Conservation (phyloP, 2,797 vertebrate species). For the Notamacropus eugenii region DNA sequence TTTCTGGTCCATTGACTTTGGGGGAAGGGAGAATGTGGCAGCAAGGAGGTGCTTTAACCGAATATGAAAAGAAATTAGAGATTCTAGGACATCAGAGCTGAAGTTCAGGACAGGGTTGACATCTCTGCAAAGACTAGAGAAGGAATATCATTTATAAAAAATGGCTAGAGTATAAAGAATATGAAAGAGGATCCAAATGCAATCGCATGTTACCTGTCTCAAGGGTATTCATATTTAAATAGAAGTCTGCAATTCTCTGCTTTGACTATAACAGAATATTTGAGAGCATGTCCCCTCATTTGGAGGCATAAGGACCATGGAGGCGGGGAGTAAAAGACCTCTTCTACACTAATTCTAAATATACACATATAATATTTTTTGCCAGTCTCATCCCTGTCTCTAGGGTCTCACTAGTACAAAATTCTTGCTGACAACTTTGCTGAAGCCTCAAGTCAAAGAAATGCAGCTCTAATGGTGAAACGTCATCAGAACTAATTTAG, state of each 20-base stretch:
- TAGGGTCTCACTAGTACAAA: background rate
- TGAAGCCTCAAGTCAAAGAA: background rate
- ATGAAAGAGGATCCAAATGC: background rate
- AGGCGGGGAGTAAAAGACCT: background rate
- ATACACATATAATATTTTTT: background rate
- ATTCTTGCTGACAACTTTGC: background rate
- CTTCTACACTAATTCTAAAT: background rate
- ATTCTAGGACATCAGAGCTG: background rate
- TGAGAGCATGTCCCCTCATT: background rate
- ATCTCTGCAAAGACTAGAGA: background rate
- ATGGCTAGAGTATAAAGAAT: background rate
- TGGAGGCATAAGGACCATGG: background rate
- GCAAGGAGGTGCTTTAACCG: background rate
- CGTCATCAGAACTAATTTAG: background rate
- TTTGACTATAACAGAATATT: background rate
- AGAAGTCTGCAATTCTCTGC: background rate
- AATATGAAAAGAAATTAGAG: background rate
- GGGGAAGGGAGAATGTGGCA: background rate
- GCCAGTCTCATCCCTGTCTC: background rate
- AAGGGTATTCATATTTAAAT: background rate
- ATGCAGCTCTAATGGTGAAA: background rate
- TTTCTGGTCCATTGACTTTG: constrained; percentile 65
- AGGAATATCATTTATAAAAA: background rate
- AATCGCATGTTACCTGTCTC: background rate
- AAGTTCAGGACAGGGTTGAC: background rate